Evolutionary conservation across 2,888 invertebrate species (phyloP).

Genomic region (Cenopis cana): DNA sequence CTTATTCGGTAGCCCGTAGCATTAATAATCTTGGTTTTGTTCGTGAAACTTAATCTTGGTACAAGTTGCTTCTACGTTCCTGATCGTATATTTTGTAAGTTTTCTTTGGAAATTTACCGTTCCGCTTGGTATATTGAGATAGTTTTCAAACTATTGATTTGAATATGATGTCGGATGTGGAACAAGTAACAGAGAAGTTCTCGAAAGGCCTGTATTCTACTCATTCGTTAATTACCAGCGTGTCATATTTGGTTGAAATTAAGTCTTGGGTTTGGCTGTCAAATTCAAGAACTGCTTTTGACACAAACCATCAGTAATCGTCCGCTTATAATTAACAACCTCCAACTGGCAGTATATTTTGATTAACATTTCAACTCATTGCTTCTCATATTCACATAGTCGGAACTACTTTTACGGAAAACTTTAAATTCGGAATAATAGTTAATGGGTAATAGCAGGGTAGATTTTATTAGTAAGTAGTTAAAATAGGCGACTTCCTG

Average conservation of each 20-base stretch:
- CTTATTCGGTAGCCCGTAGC: slow-evolving; percentile 24
- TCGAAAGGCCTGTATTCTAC: background rate
- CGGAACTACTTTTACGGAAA: no score
- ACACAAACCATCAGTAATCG: background rate
- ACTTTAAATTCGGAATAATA: no score
- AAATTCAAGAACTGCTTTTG: background rate
- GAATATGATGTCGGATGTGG: background rate
- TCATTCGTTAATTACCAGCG: background rate
- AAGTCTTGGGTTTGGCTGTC: background rate
- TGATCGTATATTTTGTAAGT: slow-evolving; percentile 23
- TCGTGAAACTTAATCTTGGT: slow-evolving; percentile 28
- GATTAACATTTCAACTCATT: background rate
- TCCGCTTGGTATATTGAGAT: background rate
- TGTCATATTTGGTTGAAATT: background rate
- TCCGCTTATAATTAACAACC: background rate
- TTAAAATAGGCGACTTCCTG: no score
- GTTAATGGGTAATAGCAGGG: no score
- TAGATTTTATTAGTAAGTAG: no score
- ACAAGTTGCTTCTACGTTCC: slow-evolving; percentile 4
- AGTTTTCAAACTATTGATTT: slow-evolving; percentile 7
- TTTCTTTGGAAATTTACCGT: slow-evolving; percentile 21
- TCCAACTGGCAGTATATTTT: background rate
- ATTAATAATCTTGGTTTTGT: slow-evolving; percentile 12
- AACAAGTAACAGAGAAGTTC: background rate
- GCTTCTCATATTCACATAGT: background rate